Percentiles rank a stretch among this genome's conserved stretches.
Evolutionary conservation across 2,888 invertebrate species (phyloP).

Genomic region (Anagyrus pseudococci): DNA sequence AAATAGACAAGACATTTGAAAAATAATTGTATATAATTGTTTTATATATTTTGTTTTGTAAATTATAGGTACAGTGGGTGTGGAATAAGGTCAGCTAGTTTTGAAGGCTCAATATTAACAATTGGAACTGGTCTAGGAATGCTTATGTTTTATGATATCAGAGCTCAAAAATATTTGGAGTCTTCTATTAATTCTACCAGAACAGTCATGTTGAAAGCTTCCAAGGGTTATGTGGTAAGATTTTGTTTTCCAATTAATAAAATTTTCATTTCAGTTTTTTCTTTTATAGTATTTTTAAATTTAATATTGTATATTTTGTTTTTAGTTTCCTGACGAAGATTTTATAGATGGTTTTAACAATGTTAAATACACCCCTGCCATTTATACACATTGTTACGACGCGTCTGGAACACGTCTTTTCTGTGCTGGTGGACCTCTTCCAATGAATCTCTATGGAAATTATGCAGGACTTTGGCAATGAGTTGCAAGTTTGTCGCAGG

Average conservation of each 20-base stretch:
- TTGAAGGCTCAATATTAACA: conserved; percentile 87
- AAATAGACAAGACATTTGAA: neutral
- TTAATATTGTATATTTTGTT: conserved; percentile 20
- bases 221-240: conserved; percentile 88
- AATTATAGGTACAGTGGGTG: conserved; percentile 80
- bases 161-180: conserved; percentile 90
- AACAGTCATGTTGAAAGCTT: conserved; percentile 86
- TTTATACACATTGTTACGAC: conserved; percentile 97
- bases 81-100: conserved; percentile 90
- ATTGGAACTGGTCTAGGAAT: conserved; percentile 93
- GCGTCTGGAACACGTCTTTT: conserved; percentile 89
- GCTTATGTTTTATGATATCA: conserved; percentile 92
- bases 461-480: conserved; percentile 95
- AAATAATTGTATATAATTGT: no score
- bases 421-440: conserved; percentile 93
- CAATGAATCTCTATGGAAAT: conserved; percentile 89
- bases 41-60: conserved; percentile 13
- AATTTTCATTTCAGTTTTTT: neutral
- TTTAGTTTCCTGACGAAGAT: conserved; percentile 83
- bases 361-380: conserved; percentile 89
- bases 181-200: conserved; percentile 88
- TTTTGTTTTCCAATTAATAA: neutral
- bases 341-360: conserved; percentile 84
- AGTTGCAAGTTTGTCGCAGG: conserved; percentile 38
- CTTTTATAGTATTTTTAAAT: no score